Percentiles rank a stretch among this genome's conserved stretches.
Conservation (phyloP, 2,888 invertebrate genomes). For the Eudemis profundana region DNA sequence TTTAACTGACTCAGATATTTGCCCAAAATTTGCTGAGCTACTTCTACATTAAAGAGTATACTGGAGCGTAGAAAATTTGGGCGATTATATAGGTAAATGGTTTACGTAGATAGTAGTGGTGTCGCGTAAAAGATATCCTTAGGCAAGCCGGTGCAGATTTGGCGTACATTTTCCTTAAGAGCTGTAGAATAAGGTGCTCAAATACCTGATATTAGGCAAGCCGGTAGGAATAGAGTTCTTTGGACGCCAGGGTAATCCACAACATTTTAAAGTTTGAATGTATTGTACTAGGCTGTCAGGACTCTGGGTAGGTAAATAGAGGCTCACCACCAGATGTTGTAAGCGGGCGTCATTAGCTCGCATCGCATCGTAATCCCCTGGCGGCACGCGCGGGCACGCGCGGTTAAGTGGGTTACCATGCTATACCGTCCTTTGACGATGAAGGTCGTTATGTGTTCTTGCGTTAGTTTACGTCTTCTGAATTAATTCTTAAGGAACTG, state of each 20-base stretch:
- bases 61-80: constrained; percentile 9
- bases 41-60: too few relatives aligned
- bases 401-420: constrained; percentile 76
- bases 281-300: constrained; percentile 24
- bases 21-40: not conserved
- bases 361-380: constrained; percentile 63
- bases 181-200: too few relatives aligned
- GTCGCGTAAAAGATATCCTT: too few relatives aligned
- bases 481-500: constrained; percentile 11
- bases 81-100: too few relatives aligned
- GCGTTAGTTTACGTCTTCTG: constrained; percentile 31
- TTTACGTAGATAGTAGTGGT: too few relatives aligned
- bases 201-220: too few relatives aligned
- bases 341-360: constrained; percentile 62
- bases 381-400: constrained; percentile 74
- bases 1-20: constrained; percentile 13
- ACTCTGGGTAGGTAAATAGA: constrained; percentile 41
- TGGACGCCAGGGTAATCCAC: too few relatives aligned
- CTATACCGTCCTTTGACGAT: constrained; percentile 57
- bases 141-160: too few relatives aligned
- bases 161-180: too few relatives aligned
- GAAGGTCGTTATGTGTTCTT: constrained; percentile 65
- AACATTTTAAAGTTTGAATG: constrained; percentile 16
- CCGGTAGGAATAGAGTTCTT: too few relatives aligned
- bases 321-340: constrained; percentile 64